Evolutionary conservation across 1,140 invertebrate species (phyloP).

Genomic region (Eubasilissa regina): DNA sequence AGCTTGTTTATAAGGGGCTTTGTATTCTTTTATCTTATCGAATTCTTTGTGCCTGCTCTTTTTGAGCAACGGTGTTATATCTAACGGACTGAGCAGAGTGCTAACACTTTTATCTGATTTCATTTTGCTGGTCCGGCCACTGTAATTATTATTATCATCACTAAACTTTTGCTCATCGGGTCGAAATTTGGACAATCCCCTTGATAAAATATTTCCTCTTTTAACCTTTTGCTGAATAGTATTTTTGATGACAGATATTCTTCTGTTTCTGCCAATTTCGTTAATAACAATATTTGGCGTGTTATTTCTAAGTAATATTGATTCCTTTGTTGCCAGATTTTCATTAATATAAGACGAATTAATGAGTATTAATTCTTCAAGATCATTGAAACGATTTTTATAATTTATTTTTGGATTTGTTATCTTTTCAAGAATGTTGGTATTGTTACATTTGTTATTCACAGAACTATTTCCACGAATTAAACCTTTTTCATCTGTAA

Average conservation of each 20-base stretch:
- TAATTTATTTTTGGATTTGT: no score
- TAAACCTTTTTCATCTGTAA: neutral
- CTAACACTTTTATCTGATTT: constrained; percentile 50
- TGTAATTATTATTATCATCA: constrained; percentile 36
- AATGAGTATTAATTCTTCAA: no score
- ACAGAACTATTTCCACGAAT: neutral
- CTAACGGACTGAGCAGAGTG: constrained; percentile 52
- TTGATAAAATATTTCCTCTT: constrained; percentile 2
- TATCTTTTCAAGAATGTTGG: neutral
- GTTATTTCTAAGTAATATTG: no score
- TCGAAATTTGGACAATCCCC: neutral
- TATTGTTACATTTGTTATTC: neutral
- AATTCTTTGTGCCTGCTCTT: constrained; percentile 48
- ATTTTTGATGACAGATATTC: neutral
- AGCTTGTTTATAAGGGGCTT: neutral
- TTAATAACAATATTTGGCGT: no score
- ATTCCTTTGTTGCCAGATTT: no score
- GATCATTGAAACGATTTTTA: no score
- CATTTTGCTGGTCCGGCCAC: neutral
- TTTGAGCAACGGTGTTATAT: constrained; percentile 49
- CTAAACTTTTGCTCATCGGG: constrained; percentile 18
- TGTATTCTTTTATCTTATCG: constrained; percentile 19
- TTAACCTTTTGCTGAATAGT: constrained; percentile 28
- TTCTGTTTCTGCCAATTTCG: neutral
- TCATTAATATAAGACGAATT: no score